Evolutionary conservation across 2,113 vertebrate species (phyloP), one percentile per base, ranked within the genome.

Genomic region (Protobothrops mucrosquamatus): DNA sequence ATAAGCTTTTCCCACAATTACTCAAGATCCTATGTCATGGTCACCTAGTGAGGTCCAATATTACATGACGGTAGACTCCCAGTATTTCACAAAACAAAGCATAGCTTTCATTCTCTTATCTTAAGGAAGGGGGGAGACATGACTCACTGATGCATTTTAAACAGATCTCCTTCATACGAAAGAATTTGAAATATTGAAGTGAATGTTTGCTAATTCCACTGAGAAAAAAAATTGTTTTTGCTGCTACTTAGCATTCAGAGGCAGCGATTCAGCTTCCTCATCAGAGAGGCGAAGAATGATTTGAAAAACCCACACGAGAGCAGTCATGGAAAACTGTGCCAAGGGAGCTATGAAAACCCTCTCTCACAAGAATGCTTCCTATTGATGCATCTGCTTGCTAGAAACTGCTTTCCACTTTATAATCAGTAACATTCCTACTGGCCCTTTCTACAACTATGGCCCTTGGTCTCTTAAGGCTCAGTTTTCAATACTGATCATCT

Each of bases 161-260:
- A 93, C 8, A 0, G 91, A 61, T 81, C 94, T 93, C 91, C 54
- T 87, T 52, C 74, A 93, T 85, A 85, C 64, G 94, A 94, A 94
- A 92, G 90, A 94, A 94, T 59, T 93, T 94, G 91, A 97, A 97
- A 95, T 95, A 96, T 85, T 95, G 29, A 91, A 92, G 85, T 46
- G 94, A 93, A 94, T 46, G 52, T 95, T 95, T 94, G 91, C 54
- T 96, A 95, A 96, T 94, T 93, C 91, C 90, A 93, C 55, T 55
- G 46, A 94, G 48, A 46, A 55, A 39, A 89, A 39, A 89, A 93
- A 92, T 91, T 46, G 46, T 92, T 92, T 94, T 20, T 64, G 22
- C 87, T 48, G 91, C 89, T 96, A 29, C 93, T 96, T 95, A 96
- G 89, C 92, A 94, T 94, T 92, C 93, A 95, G 56, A 59, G 61